Conservation (phyloP, 1,140 invertebrate species). For the Pseudomyrmex cubaensis region DNA sequence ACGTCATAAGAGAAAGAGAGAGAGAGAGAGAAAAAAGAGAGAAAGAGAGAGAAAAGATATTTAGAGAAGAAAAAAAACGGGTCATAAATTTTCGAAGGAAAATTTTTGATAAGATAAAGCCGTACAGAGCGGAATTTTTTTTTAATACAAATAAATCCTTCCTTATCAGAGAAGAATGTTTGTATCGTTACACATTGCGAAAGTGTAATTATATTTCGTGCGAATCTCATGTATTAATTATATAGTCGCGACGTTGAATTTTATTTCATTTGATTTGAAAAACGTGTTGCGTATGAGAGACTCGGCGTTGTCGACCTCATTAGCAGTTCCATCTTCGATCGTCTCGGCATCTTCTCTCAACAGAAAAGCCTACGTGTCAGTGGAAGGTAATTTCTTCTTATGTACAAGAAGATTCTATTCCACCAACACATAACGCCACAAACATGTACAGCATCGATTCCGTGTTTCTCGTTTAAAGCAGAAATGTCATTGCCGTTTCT, state of each 20-base stretch:
- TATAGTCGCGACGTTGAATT: background rate
- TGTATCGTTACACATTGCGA: conserved; percentile 22
- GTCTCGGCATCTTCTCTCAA: background rate
- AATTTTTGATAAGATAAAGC: background rate
- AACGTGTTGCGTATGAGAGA: conserved; percentile 7
- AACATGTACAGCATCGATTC: conserved; percentile 25
- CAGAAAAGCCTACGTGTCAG: background rate
- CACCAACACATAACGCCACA: conserved; percentile 6
- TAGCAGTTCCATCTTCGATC: background rate
- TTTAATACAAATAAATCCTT: conserved; percentile 8
- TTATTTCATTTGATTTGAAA: background rate
- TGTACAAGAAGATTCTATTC: conserved; percentile 2
- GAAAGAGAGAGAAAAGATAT: background rate
- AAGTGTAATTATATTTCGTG: conserved; percentile 19
- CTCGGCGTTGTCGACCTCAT: background rate
- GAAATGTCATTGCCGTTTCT: background rate
- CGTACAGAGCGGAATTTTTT: background rate
- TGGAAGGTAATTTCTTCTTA: conserved; percentile 31
- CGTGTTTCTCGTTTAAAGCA: conserved; percentile 31
- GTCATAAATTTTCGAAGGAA: conserved; percentile 1
- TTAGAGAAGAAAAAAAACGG: background rate
- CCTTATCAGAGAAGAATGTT: background rate
- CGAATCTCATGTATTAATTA: conserved; percentile 6
- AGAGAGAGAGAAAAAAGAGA: no score
- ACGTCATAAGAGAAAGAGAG: background rate